Base-by-base conservation (phyloP, 35 echinoderm and acorn worm genomes). In the Apostichopus parvimensis region DNA sequence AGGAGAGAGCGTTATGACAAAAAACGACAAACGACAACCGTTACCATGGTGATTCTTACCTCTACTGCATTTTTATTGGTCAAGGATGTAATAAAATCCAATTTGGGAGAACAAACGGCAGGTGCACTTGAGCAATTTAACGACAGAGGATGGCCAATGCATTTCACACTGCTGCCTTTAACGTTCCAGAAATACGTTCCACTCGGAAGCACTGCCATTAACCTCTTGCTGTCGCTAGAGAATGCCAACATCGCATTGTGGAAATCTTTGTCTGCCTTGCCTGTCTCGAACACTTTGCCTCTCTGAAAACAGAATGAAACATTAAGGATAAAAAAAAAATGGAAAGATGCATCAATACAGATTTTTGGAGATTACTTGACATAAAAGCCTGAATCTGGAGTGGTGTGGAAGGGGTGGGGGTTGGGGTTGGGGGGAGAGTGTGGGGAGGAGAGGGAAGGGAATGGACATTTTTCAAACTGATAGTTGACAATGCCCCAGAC, bases 121-220 rank as follows among this genome's bases (percentile, higher is more conserved):
- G 26, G 6, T 0, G 79, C 87, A 53, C 24, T 58, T 20, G 70
- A 71, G 76, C 91, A 95, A 87, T 93, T 93, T 8, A 95, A 78
- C 15, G 91, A 95, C 57, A 93, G 20, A 6, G 58, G 92, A 56
- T 94, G n/a, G 12, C 91, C 94, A 13, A 88, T 83, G 24, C 88
- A 60, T 65, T 91, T 93, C 34, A 75, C 12, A 22, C 81, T 91
- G 6, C 73, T 91, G 5, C 96, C 96, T 23, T 91, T 92, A 12
- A 95, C 91, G 15, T 26, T 77, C 96, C 96, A 98, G 56, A 80
- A 54, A 23, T 87, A 98, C 5, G 94, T 93, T 8, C 96, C 96
- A 56, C 88, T 93, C 8, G 94, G 94, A 26, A 98, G 72, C 1
- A 98, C 92, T 0, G 87, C 96, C 9, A 95, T 61, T 20, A 98